Evolutionary conservation across 2,113 vertebrate genomes (phyloP).

Genomic region (Amblyopsis rosae): DNA sequence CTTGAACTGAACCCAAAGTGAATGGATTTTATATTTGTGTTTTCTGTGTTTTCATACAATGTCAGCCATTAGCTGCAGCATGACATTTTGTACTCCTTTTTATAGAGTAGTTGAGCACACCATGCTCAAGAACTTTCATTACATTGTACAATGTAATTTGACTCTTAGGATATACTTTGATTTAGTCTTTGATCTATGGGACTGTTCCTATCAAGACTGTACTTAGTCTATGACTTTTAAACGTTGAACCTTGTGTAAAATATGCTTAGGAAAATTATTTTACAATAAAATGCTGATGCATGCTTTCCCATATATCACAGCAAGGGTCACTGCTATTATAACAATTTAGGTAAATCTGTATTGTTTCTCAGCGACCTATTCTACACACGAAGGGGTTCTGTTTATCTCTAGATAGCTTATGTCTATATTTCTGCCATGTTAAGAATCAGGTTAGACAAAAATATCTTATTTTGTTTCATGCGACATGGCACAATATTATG

Average conservation of each 20-base stretch:
- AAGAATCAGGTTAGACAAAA: no score
- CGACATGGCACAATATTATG: no score
- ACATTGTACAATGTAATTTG: background rate
- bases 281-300: constrained; percentile 3
- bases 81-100: background rate
- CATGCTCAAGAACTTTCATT: background rate
- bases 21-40: background rate
- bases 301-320: background rate
- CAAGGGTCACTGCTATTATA: background rate
- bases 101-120: background rate
- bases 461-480: no score
- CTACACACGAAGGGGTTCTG: background rate
- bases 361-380: background rate
- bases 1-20: background rate
- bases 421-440: no score
- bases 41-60: constrained; percentile 8
- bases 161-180: no score
- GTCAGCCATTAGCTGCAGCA: background rate
- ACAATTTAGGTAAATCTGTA: background rate
- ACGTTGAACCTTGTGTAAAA: no score
- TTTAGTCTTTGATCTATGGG: no score
- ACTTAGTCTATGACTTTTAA: no score
- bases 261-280: background rate
- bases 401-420: no score
- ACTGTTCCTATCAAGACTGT: no score